phyloP scores from a whole-genome alignment of 2,888 invertebrate species.

The Gortyna flavago region DNA sequence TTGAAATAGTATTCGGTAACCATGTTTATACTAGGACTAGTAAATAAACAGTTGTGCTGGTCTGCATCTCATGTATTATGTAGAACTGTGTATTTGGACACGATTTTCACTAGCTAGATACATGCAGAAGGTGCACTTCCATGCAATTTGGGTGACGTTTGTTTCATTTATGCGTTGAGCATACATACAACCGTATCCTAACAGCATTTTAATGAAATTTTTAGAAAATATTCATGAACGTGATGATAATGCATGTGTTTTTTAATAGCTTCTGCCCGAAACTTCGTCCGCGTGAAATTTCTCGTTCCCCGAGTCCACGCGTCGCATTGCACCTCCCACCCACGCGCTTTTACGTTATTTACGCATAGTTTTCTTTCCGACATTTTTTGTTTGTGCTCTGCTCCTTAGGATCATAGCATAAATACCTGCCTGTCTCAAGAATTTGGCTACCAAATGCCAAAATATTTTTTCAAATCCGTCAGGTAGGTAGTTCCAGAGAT shows the following conservation, averaged over 20 bases:
- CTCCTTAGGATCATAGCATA: too few species aligned
- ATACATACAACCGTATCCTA: not conserved
- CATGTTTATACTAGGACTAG: constrained; percentile 30
- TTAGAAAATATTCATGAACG: not conserved
- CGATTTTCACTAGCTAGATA: not conserved
- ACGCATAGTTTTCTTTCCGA: too few species aligned
- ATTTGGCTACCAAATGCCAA: too few species aligned
- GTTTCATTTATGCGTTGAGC: not conserved
- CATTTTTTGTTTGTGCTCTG: too few species aligned
- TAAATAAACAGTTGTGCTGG: constrained; percentile 37
- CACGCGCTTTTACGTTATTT: too few species aligned
- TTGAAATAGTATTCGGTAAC: constrained; percentile 28
- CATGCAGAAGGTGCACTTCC: constrained; percentile 21
- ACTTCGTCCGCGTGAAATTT: too few species aligned
- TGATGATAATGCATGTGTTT: not conserved
- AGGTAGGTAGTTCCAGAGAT: too few species aligned
- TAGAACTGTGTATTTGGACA: constrained; percentile 45
- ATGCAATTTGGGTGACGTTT: not conserved
- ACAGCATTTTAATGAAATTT: not conserved
- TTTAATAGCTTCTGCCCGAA: too few species aligned
- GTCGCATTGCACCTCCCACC: too few species aligned
- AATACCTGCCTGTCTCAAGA: too few species aligned
- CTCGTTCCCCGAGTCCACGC: too few species aligned
- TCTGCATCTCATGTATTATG: constrained; percentile 50
- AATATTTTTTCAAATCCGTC: too few species aligned